phyloP scores from a whole-genome alignment of 2,113 vertebrate species.

The Psephotus haematonotus region DNA sequence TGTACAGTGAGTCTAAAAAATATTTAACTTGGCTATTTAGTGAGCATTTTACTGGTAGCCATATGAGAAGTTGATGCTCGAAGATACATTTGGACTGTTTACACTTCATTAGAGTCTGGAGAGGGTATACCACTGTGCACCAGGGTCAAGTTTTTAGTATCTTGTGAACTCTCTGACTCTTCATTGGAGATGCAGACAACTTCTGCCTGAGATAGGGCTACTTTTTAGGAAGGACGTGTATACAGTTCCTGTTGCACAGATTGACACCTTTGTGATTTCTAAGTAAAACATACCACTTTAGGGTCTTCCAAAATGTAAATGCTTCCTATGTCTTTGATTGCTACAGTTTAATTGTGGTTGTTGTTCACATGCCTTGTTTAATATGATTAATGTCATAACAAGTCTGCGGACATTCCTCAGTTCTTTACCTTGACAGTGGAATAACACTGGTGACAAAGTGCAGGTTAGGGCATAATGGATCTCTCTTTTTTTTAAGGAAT shows the following conservation, averaged over 20 bases:
- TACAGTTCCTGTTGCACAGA: not conserved
- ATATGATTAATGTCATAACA: slow-evolving; percentile 72
- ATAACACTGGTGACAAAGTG: slow-evolving; percentile 72
- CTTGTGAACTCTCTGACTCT: not conserved
- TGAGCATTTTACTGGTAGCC: not conserved
- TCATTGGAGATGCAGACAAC: not conserved
- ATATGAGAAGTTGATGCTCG: not conserved
- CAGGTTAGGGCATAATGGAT: slow-evolving; percentile 66
- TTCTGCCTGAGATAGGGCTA: not conserved
- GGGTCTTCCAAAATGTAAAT: slow-evolving; percentile 40
- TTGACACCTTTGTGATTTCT: slow-evolving; percentile 1
- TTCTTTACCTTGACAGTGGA: slow-evolving; percentile 69
- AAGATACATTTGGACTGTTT: not conserved
- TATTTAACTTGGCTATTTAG: not conserved
- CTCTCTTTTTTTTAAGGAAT: slow-evolving; percentile 48
- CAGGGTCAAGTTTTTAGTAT: not conserved
- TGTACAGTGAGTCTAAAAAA: not conserved
- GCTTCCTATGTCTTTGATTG: slow-evolving; percentile 48
- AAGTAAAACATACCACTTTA: not conserved
- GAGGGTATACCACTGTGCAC: not conserved
- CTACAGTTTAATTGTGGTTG: slow-evolving; percentile 56
- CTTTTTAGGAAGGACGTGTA: not conserved
- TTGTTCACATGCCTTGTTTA: slow-evolving; percentile 60
- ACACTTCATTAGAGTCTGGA: not conserved
- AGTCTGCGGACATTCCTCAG: slow-evolving; percentile 48